These are phyloP conservation scores for Ptychochromis oligacanthus DNA, from an alignment of 2,113 vertebrate genomes.

Conservation along the genomic window DNA sequence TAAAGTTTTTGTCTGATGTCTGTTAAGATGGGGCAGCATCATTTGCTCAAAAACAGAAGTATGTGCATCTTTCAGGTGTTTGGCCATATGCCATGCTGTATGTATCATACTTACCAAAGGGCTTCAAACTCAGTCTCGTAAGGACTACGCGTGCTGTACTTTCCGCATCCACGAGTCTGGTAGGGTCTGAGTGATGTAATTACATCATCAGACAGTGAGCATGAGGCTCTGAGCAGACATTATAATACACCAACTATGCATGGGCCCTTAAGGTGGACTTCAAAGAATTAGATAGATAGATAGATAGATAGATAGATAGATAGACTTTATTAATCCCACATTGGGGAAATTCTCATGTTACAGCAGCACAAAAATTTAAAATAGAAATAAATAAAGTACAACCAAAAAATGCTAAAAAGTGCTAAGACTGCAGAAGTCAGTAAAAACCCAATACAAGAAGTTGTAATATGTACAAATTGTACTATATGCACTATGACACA, in stretches of 20 bases:
- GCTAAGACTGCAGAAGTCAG: too few relatives aligned
- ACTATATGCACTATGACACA: too few relatives aligned
- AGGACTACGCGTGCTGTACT: background rate
- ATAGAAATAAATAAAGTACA: too few relatives aligned
- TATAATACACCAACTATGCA: slow-evolving; percentile 2
- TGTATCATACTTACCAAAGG: background rate
- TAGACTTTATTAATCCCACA: too few relatives aligned
- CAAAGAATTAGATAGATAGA: slow-evolving; percentile 9
- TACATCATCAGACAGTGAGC: background rate
- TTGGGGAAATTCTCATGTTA: too few relatives aligned
- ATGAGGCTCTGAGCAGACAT: background rate
- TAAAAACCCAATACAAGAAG: too few relatives aligned
- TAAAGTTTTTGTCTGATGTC: background rate
- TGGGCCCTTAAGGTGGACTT: background rate
- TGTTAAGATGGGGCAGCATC: background rate
- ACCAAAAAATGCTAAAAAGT: too few relatives aligned
- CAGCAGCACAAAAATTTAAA: too few relatives aligned
- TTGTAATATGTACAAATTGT: too few relatives aligned
- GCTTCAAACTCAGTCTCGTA: background rate
- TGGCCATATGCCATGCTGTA: background rate
- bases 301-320: too few relatives aligned
- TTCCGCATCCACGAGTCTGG: background rate
- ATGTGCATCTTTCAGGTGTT: background rate
- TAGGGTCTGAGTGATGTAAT: background rate
- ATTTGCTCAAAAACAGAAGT: background rate